A percentile compares a stretch with the other conserved stretches of the same genome.
phyloP scores from a whole-genome alignment of 37 sponge, comb jelly and placozoan species.

The Tethya wilhelma region DNA sequence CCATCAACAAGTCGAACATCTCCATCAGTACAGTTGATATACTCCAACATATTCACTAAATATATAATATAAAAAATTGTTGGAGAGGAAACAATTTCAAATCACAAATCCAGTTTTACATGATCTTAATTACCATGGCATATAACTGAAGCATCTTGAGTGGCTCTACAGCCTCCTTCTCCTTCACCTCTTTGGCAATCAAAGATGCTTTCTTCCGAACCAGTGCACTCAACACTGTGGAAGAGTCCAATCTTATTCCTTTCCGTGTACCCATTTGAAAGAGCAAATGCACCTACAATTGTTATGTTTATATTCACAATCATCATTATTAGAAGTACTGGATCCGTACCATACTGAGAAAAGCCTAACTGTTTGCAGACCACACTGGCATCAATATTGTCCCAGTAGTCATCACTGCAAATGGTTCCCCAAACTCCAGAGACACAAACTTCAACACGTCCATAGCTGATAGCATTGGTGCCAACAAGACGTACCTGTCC shows the following conservation, averaged over 20 bases:
- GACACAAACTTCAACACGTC: constrained; percentile 13
- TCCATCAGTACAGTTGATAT: background rate
- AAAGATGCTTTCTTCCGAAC: background rate
- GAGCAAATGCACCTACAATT: background rate
- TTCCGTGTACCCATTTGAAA: background rate
- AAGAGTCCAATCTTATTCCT: background rate
- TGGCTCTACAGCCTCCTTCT: background rate
- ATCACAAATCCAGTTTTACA: too few species aligned
- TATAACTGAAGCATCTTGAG: background rate
- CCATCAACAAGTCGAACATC: constrained; percentile 20
- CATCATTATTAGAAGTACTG: too few species aligned
- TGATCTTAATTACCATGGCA: background rate
- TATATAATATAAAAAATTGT: too few species aligned
- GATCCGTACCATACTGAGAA: constrained; percentile 5
- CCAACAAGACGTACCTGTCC: background rate
- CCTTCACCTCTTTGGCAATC: background rate
- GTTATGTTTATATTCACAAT: background rate
- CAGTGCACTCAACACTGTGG: background rate
- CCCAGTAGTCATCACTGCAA: constrained; percentile 17
- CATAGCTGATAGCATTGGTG: background rate
- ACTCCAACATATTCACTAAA: background rate
- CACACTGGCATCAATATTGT: constrained; percentile 25
- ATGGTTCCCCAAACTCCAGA: constrained; percentile 16
- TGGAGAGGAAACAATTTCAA: too few species aligned
- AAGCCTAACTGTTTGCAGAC: constrained; percentile 15